Base-by-base conservation (phyloP, 2,888 invertebrate genomes). In the Aphidoletes aphidimyza region DNA sequence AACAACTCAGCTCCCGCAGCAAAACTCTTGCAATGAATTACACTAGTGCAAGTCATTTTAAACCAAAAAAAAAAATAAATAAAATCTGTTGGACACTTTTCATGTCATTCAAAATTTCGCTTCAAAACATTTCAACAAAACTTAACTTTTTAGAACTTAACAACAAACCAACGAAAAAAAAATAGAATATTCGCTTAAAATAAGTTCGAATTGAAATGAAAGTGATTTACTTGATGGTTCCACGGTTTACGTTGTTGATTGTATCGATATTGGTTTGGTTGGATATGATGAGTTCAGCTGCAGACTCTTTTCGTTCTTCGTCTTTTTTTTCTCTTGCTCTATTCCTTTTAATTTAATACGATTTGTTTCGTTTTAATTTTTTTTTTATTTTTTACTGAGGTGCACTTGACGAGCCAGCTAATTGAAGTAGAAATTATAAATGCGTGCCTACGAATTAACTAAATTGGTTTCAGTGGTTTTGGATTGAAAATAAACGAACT, bases 401-500 rank as follows among this genome's bases (percentile, higher is more conserved):
- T 69, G 69, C 69, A 69, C 69, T 69, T 69, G 30, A 30, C 69
- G 30, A 69, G 30, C n/a, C 69, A 69, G 69, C 34, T 30, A 69
- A 69, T 69, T 69, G 34, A 30, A 69, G 30, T 2, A 26, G 17
- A 54, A 22, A 11, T 30, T 26, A 17, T 30, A 69, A 34, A 69
- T 69, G 69, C 69, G 69, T 30, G 69, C 69, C 69, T 69, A 34
- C 26, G 69, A 69, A 69, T 69, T 69, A 69, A 69, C 69, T 69
- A 30, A 69, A 69, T 69, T 30, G 69, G 69, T 30, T 69, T 17
- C 69, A 30, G 34, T 69, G 17, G n/a, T n/a, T n/a, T 34, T 19
- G 26, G 30, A 69, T 69, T 69, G 26, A 11, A 69, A 69, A n/a
- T n/a, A n/a, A 69, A 69, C 14, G 69, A 69, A 69, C 26, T 34